Conservation (phyloP, 2,113 vertebrate species). For the Chrysemys picta region DNA sequence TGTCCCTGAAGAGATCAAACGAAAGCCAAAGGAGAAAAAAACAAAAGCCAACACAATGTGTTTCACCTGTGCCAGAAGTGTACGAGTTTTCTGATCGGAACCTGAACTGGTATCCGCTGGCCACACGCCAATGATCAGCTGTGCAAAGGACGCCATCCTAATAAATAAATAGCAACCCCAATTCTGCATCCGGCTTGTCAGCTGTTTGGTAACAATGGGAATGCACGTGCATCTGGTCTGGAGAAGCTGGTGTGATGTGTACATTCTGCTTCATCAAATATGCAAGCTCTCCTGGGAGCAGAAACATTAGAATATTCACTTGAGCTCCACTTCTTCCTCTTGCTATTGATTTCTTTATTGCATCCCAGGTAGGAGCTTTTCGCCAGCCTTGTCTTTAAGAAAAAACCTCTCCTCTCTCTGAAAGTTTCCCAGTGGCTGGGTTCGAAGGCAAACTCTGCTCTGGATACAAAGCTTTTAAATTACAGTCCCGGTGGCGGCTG, state of each 20-base stretch:
- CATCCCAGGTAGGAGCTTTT: not conserved
- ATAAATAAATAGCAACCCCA: not conserved
- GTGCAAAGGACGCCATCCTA: not conserved
- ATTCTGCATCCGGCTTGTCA: not conserved
- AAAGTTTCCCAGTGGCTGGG: not conserved
- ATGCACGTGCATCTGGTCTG: not conserved
- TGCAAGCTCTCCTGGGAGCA: not conserved
- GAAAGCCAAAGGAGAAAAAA: not conserved
- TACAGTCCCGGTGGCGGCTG: not conserved
- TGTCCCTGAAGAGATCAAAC: constrained; percentile 61
- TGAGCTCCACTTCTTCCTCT: not conserved
- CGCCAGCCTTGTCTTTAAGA: not conserved
- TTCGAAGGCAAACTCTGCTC: not conserved
- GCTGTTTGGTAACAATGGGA: not conserved
- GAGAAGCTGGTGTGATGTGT: constrained; percentile 7
- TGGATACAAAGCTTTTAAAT: constrained; percentile 9
- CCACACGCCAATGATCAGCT: not conserved
- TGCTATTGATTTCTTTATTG: not conserved
- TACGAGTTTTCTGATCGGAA: not conserved
- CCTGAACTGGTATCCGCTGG: not conserved
- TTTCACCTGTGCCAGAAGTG: not conserved
- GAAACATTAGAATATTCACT: not conserved
- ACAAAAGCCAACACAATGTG: not conserved
- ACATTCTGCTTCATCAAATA: not conserved
- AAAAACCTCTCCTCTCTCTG: accelerated